Conservation (phyloP, 2,888 invertebrate species). For the Ditula angustiorana region DNA sequence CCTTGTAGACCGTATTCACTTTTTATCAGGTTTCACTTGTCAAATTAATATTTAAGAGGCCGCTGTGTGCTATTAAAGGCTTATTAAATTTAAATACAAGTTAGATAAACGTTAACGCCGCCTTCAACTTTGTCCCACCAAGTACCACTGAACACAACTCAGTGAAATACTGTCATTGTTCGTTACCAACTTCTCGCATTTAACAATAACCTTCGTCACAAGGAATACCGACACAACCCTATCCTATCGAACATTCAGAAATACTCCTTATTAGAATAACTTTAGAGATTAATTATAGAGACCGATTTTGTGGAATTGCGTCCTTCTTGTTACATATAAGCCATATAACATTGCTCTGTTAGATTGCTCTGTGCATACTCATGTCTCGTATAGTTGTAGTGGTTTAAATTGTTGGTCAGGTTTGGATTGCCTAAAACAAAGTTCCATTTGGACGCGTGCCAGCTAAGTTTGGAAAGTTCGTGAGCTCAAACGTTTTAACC, state of each 20-base stretch:
- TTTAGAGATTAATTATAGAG: not conserved
- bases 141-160: not conserved
- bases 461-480: not conserved
- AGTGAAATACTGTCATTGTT: conserved; percentile 5
- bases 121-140: not conserved
- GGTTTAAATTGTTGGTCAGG: not conserved
- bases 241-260: not conserved
- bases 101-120: not conserved
- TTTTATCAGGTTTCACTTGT: too few relatives aligned
- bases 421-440: not conserved
- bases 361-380: not conserved
- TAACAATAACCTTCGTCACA: not conserved
- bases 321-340: not conserved
- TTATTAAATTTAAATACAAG: too few relatives aligned
- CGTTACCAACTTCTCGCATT: not conserved
- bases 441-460: not conserved
- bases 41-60: too few relatives aligned
- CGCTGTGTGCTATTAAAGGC: too few relatives aligned
- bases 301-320: not conserved
- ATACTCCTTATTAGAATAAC: not conserved
- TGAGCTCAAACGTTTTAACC: not conserved
- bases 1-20: too few relatives aligned
- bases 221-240: not conserved
- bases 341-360: not conserved
- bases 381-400: not conserved